Base-by-base conservation (phyloP, 1,140 invertebrate genomes). In the Pseudomyrmex flavicornis region DNA sequence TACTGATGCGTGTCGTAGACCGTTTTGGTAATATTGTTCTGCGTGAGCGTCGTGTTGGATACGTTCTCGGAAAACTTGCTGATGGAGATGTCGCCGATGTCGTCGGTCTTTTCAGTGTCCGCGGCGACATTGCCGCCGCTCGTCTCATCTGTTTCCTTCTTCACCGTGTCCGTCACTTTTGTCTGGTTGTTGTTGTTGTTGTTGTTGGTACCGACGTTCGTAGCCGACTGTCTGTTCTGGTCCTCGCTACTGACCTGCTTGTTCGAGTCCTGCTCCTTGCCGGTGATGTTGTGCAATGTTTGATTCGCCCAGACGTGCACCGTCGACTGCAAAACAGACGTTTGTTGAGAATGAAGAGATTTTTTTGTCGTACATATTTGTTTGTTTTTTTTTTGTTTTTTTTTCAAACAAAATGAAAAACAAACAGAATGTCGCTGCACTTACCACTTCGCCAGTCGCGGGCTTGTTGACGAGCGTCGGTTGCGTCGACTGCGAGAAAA, bases 1-100 rank as follows among this genome's bases (percentile, higher is more conserved):
- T 97, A 98, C 48, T 95, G 93, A 91, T 97, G 96, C 46, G 95
- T 94, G 88, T 98, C 97, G 95, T 97, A 90, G 62, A 93, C 90
- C 1, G 89, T 93, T 50, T 91, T 92, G 1, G 94, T 95, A 46
- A 95, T 95, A 62, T 95, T 95, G 77, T 95, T 93, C 20, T 94
- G 89, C 0, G 84, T 66, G 15, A 95, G 83, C 0, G 94, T 95
- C 20, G 92, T 93, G 75, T 95, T 95, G 1, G 87, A 91, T 10
- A 95, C 85, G 26, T 35, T 35, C 7, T 93, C 93, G 0, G 91
- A 85, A 52, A 94, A 94, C 56, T 93, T 93, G 58, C 72, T 91
- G 35, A 94, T 93, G 0, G 92, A 91, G 59, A 93, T 92, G n/a
- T 94, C 94, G 1, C 91, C 90, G 48, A 85, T 86, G 50, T 90